Conservation (phyloP, 2,797 vertebrate genomes). For the Eulemur albifrons region DNA sequence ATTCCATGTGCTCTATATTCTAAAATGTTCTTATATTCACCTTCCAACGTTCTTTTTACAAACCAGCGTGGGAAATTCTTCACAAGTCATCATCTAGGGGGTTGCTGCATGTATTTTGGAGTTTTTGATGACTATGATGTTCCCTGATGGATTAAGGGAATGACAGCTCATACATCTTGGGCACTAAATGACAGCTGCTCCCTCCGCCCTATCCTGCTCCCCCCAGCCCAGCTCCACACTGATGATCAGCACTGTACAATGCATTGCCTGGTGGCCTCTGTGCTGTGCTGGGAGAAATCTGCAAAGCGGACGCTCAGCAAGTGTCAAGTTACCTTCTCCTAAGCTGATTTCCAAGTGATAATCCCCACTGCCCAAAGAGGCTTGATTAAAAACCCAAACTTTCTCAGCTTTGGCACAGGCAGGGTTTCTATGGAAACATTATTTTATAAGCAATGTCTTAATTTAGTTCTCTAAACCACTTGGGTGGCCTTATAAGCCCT, state of each 20-base stretch:
- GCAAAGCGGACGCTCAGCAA: not conserved
- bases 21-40: not conserved
- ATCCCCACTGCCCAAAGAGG: not conserved
- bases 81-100: not conserved
- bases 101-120: not conserved
- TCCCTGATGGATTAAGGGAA: not conserved
- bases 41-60: not conserved
- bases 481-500: not conserved
- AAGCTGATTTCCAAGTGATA: constrained; percentile 6
- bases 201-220: too few species aligned
- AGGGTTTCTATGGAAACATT: constrained; percentile 57
- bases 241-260: not conserved
- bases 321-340: not conserved
- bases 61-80: not conserved
- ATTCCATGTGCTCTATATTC: not conserved
- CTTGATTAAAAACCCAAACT: constrained; percentile 17
- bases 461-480: not conserved
- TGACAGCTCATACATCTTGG: not conserved
- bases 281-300: not conserved
- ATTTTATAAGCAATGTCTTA: constrained; percentile 32
- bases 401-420: not conserved
- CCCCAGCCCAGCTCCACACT: not conserved
- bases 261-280: not conserved
- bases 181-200: not conserved
- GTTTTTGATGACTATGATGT: not conserved